Evolutionary conservation across 2,888 invertebrate species (phyloP), one percentile per base, ranked within the genome.

Genomic region (Rugalucina vietnamica): DNA sequence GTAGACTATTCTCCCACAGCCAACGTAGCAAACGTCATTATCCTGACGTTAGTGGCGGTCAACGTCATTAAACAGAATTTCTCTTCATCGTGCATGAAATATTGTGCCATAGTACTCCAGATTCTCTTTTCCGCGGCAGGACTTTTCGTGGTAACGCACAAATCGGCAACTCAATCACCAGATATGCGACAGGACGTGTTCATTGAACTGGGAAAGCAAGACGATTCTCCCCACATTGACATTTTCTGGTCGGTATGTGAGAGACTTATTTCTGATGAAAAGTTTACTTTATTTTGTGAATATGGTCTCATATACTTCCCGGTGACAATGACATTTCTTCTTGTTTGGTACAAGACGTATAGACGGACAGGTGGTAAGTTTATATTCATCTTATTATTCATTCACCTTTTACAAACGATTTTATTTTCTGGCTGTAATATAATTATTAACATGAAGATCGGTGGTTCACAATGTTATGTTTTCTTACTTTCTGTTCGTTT

Each of bases 191-290:
- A 86, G 70, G 76, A 81, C 10, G 60, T 71, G 12, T 81, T 86
- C 50, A 10, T 84, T 14, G 70, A 81, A 4, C 10, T 84, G 1
- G 84, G 81, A 4, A 32, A 50, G 18, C 54, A 50, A 18, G 65
- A 75, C 3, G n/a, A n/a, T n/a, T 27, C 54, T 1, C n/a, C 71
- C 0, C 80, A 82, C 27, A n/a, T 86, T 1, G 79, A 86, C 29
- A 74, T 82, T n/a, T 81, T 86, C 71, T 86, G 86, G 86, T 82
- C 86, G 2, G 72, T 86, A 27, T 86, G 86, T 54, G 32, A 79
- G 36, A 77, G 37, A n/a, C 37, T 54, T 34, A 12, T 82, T 2
- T 36, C 29, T 32, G 76, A 65, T 10, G 79, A 60, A 39, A 54
- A 39, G 29, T 24, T 34, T n/a, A 49, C 72, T 32, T 43, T 86